phyloP scores from a whole-genome alignment of 2,113 vertebrate species.

The Poeciliopsis occidentalis region DNA sequence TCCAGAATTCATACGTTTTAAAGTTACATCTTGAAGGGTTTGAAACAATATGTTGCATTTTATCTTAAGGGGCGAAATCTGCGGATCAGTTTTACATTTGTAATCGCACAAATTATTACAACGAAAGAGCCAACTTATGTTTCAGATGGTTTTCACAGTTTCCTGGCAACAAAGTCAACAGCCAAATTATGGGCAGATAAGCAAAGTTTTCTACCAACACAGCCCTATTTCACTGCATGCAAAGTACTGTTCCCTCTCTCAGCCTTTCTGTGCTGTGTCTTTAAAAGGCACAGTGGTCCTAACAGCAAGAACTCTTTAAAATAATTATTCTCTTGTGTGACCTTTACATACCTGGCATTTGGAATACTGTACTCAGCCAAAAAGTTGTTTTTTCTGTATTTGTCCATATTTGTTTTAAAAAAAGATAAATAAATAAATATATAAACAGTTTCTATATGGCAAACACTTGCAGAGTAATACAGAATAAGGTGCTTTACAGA shows the following conservation, averaged over 20 bases:
- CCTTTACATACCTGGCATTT: constrained; percentile 65
- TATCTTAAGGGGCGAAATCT: constrained; percentile 4
- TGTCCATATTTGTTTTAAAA: too few relatives aligned
- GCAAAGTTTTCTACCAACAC: neutral
- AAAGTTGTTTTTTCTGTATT: constrained; percentile 32
- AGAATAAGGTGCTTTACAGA: neutral
- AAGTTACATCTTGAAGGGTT: neutral
- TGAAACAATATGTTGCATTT: neutral
- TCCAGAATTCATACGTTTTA: neutral
- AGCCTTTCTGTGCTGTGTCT: neutral
- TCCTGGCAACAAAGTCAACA: constrained; percentile 31
- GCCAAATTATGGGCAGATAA: constrained; percentile 4
- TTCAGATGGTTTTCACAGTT: constrained; percentile 2
- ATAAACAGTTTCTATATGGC: too few relatives aligned
- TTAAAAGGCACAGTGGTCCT: constrained; percentile 6
- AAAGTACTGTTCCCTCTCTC: neutral
- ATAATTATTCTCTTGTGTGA: constrained; percentile 36
- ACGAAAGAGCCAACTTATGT: neutral
- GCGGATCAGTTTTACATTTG: neutral
- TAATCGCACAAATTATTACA: neutral
- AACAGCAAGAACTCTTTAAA: constrained; percentile 23
- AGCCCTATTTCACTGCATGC: neutral
- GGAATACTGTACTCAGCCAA: constrained; percentile 45
- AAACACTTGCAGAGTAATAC: too few relatives aligned
- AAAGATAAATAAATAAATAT: too few relatives aligned